These are phyloP conservation scores for Caenorhabditis plicata DNA, from an alignment of 2,888 invertebrate genomes.

Conservation along the genomic window DNA sequence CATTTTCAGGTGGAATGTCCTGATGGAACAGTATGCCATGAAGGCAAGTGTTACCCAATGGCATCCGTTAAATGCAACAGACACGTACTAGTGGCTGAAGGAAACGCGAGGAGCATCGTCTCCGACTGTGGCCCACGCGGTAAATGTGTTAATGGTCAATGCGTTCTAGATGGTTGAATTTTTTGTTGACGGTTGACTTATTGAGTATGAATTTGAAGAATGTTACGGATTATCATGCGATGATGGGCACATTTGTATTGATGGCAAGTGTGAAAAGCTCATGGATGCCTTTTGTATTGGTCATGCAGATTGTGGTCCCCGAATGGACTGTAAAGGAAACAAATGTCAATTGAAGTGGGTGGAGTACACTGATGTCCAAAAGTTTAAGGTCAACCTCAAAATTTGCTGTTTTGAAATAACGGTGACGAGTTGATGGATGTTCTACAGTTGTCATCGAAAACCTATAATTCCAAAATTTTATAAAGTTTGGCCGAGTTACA, in stretches of 20 bases:
- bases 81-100: constrained; percentile 48
- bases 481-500: too few relatives aligned
- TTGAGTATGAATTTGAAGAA: constrained; percentile 13
- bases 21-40: constrained; percentile 35
- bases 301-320: constrained; percentile 57
- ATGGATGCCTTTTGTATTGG: constrained; percentile 51
- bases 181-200: too few relatives aligned
- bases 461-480: neutral
- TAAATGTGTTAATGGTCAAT: constrained; percentile 58
- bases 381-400: too few relatives aligned
- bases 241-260: constrained; percentile 51
- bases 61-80: constrained; percentile 53
- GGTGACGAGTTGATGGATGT: too few relatives aligned
- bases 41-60: constrained; percentile 52
- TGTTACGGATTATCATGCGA: constrained; percentile 52
- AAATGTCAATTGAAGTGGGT: constrained; percentile 44
- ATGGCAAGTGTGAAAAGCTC: constrained; percentile 53
- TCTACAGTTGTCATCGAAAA: too few relatives aligned
- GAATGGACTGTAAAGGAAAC: constrained; percentile 44
- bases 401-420: too few relatives aligned
- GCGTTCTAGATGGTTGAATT: constrained; percentile 51
- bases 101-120: constrained; percentile 46
- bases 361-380: too few relatives aligned
- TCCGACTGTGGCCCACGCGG: constrained; percentile 56
- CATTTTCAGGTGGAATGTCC: constrained; percentile 43